phyloP scores from a whole-genome alignment of 2,888 invertebrate genomes.

The Camptogramma bilineatum region DNA sequence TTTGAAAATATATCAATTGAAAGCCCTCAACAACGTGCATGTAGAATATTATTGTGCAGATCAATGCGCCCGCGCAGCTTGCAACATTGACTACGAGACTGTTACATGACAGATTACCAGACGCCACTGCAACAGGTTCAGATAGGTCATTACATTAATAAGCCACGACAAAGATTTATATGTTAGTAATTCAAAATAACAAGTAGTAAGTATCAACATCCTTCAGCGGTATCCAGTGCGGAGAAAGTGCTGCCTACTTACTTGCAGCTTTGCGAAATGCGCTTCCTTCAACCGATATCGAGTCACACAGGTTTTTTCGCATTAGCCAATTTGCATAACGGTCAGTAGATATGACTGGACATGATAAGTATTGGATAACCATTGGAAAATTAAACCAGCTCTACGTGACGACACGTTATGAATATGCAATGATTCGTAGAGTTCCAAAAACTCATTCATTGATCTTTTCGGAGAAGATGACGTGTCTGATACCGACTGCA shows the following conservation, averaged over 20 bases:
- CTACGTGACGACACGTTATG: conserved; percentile 47
- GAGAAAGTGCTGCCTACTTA: conserved; percentile 49
- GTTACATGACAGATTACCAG: conserved; percentile 68
- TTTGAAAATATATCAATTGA: conserved; percentile 83
- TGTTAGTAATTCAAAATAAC: conserved; percentile 29
- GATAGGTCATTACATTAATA: conserved; percentile 53
- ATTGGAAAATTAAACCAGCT: conserved; percentile 49
- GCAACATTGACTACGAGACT: conserved; percentile 67
- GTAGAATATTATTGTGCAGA: conserved; percentile 79
- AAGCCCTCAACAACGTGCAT: conserved; percentile 70
- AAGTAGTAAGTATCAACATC: conserved; percentile 16
- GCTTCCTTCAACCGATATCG: conserved; percentile 48
- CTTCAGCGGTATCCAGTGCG: conserved; percentile 32
- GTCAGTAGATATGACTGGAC: conserved; percentile 53
- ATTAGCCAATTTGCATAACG: conserved; percentile 61
- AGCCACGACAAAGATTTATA: conserved; percentile 36
- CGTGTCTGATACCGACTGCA: conserved; percentile 28
- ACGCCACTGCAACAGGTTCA: conserved; percentile 53
- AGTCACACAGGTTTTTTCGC: conserved; percentile 55
- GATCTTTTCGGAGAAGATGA: conserved; percentile 46
- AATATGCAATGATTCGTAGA: conserved; percentile 50
- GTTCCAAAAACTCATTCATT: conserved; percentile 54
- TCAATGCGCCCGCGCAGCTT: conserved; percentile 58
- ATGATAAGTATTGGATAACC: conserved; percentile 54
- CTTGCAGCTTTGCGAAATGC: conserved; percentile 37